Conservation (phyloP, 2,113 vertebrate genomes). For the Halichoerus grypus region DNA sequence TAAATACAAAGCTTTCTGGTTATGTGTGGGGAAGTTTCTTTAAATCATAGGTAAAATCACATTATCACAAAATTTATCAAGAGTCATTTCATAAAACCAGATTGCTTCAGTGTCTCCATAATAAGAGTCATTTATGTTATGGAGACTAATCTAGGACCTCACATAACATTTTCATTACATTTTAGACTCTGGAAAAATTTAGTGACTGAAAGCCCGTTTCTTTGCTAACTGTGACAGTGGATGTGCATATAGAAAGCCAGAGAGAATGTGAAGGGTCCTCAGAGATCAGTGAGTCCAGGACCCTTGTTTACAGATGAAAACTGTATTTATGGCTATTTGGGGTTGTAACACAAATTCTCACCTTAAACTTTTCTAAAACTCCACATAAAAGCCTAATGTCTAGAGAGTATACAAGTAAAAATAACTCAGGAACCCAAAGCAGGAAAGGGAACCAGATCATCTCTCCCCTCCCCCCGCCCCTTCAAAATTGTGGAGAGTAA, state of each 20-base stretch:
- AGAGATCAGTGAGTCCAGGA: background rate
- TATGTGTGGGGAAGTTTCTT: conserved; percentile 30
- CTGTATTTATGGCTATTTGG: background rate
- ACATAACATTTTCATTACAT: conserved; percentile 70
- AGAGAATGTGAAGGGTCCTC: background rate
- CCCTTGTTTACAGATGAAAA: background rate
- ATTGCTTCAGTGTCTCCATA: conserved; percentile 35
- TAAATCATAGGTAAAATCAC: conserved; percentile 58
- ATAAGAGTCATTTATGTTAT: conserved; percentile 54
- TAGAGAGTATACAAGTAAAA: background rate
- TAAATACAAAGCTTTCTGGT: conserved; percentile 45
- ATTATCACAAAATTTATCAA: conserved; percentile 52
- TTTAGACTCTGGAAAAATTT: conserved; percentile 55
- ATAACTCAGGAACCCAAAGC: background rate
- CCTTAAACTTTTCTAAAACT: conserved; percentile 2
- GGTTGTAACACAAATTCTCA: background rate
- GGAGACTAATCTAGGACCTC: conserved; percentile 32
- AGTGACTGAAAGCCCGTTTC: conserved; percentile 4
- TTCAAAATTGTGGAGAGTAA: background rate
- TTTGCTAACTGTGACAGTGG: conserved; percentile 44
- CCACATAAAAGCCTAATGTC: background rate
- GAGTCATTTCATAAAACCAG: conserved; percentile 56
- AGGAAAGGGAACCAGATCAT: background rate
- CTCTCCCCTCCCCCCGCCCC: too few relatives aligned
- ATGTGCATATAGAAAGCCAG: background rate